Base-by-base conservation (phyloP, 2,888 invertebrate genomes). In the Agrochola litura region DNA sequence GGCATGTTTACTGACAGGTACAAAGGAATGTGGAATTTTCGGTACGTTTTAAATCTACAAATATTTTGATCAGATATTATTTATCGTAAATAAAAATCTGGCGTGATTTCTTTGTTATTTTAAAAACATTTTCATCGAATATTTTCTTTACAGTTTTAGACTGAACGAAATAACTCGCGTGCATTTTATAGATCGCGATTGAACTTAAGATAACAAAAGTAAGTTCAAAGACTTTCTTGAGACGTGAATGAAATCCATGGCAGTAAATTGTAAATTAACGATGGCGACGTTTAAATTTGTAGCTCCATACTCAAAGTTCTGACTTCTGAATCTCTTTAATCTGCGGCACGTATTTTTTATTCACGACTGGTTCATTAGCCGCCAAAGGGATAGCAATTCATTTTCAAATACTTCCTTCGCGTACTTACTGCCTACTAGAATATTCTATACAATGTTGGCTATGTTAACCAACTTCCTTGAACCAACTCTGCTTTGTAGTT, bases 271-370 rank as follows among this genome's bases (percentile, higher is more conserved):
- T 41, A 72, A 46, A 76, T 73, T 85, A 87, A 88, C 82, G 77
- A 77, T 72, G 49, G 77, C 78, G 73, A 76, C 73, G 68, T 56
- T 68, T 74, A 67, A 79, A 77, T 77, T 79, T 81, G 69, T 79
- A 68, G 72, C 70, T 82, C 37, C 22, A 56, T 71, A 78, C 77
- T 81, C 78, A 81, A 83, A 77, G 65, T 14, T 75, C 46, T 61
- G 74, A 83, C 81, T 87, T 85, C 75, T 83, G 82, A 87, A 75
- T 76, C 66, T 73, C 71, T 82, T 80, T 79, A 67, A 79, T 81
- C 74, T 37, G 19, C 4, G 22, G n/a, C 70, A 77, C 78, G 67
- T 81, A 85, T 85, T 81, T 52, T 88, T 86, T 86, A 85, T 90
- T 90, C 86, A 85, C 79, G 79, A 77, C 71, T 76, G 56, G 60